These are phyloP conservation scores for Phainopepla nitens DNA, from an alignment of 2,113 vertebrate genomes.

Conservation along the genomic window DNA sequence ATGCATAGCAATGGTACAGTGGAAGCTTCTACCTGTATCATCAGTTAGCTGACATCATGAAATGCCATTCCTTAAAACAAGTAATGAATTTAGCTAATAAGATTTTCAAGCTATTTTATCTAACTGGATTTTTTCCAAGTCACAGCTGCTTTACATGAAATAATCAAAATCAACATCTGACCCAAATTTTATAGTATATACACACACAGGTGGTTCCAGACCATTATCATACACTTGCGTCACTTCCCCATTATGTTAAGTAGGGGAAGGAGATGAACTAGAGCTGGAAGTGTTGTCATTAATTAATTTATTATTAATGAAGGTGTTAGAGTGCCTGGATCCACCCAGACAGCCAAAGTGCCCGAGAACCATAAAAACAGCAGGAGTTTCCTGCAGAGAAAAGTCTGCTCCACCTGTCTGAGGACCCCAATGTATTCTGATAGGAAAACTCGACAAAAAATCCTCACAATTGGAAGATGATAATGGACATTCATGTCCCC, in stretches of 20 bases:
- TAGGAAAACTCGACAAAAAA: fast-evolving
- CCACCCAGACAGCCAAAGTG: background rate
- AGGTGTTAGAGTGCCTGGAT: background rate
- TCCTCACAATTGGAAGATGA: background rate
- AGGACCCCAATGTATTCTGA: background rate
- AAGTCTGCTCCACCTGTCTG: background rate
- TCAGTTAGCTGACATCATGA: background rate
- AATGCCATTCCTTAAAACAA: background rate
- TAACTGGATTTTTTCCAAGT: background rate
- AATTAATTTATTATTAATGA: background rate
- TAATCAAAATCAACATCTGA: background rate
- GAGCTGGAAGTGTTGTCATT: background rate
- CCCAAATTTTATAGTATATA: background rate
- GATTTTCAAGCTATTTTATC: background rate
- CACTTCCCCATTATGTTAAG: background rate
- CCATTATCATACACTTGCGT: background rate
- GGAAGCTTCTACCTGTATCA: background rate
- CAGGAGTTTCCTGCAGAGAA: background rate
- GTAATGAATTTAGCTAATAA: background rate
- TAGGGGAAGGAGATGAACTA: background rate
- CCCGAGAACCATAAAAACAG: background rate
- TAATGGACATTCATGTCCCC: background rate
- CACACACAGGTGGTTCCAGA: background rate
- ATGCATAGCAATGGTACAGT: background rate
- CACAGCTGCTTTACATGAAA: background rate